These are phyloP conservation scores for Samia ricini DNA, from an alignment of 1,140 invertebrate species.

Conservation along the genomic window DNA sequence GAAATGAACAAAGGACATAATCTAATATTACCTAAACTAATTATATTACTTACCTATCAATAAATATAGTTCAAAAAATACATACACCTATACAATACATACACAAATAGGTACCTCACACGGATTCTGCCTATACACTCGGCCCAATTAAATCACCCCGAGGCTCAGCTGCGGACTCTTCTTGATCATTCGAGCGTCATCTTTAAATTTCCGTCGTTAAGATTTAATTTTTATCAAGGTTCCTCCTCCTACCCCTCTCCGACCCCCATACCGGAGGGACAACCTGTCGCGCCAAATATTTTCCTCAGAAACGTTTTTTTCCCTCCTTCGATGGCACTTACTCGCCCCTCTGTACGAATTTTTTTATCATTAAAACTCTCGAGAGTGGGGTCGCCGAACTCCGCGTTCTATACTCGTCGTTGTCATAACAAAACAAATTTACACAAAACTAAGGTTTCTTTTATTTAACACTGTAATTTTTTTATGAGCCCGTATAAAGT, in stretches of 20 bases:
- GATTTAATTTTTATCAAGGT: constrained; percentile 76
- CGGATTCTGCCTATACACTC: constrained; percentile 28
- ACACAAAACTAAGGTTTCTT: constrained; percentile 42
- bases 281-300: constrained; percentile 77
- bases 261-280: constrained; percentile 35
- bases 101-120: constrained; percentile 29
- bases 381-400: constrained; percentile 71
- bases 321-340: constrained; percentile 73
- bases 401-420: constrained; percentile 58
- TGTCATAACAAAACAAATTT: constrained; percentile 75
- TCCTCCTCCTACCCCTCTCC: too few species aligned
- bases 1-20: too few species aligned
- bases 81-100: neutral
- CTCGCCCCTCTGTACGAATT: constrained; percentile 71
- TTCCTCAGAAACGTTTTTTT: constrained; percentile 73
- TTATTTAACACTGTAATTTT: constrained; percentile 21
- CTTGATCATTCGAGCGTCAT: constrained; percentile 75
- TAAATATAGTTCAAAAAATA: too few species aligned
- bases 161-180: constrained; percentile 73
- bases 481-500: neutral
- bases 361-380: constrained; percentile 77
- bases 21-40: too few species aligned
- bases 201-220: constrained; percentile 77
- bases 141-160: constrained; percentile 69
- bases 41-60: constrained; percentile 1